Evolutionary conservation across 92 coral and sea anemone species (phyloP).

Genomic region (Plumapathes pennacea): DNA sequence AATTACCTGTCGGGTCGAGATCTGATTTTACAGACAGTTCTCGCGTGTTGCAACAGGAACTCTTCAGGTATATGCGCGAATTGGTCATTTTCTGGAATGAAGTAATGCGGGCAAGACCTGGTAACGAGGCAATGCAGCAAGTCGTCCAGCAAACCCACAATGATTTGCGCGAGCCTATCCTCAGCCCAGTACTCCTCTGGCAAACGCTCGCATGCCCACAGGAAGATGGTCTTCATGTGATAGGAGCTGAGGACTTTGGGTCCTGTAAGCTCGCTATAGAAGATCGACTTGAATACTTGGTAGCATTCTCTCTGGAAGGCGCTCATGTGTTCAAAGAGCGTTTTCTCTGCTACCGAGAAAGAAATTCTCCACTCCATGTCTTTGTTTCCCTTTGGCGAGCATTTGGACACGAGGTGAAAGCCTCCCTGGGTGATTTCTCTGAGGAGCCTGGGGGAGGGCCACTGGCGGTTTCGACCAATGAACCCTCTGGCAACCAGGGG

Average conservation of each 20-base stretch:
- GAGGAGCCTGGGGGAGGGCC: slow-evolving; percentile 27
- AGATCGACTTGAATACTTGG: slow-evolving; percentile 17
- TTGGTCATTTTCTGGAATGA: too few relatives aligned
- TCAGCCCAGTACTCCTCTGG: slow-evolving; percentile 21
- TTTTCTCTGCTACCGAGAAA: slow-evolving; percentile 43
- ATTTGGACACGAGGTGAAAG: slow-evolving; percentile 38
- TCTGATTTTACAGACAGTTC: too few relatives aligned
- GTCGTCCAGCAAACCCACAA: slow-evolving; percentile 52
- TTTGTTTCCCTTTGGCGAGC: slow-evolving; percentile 14
- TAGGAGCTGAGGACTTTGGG: slow-evolving; percentile 28
- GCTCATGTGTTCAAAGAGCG: slow-evolving; percentile 3
- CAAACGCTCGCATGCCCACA: slow-evolving; percentile 38
- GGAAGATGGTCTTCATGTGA: slow-evolving; percentile 44
- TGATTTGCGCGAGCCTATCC: slow-evolving; percentile 9
- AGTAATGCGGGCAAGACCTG: slow-evolving; percentile 28
- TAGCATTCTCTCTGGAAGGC: slow-evolving; percentile 24
- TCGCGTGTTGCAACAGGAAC: too few relatives aligned
- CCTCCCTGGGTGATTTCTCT: slow-evolving; percentile 1
- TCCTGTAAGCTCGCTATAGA: slow-evolving; percentile 8
- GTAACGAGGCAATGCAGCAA: slow-evolving; percentile 32
- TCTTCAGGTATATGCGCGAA: too few relatives aligned
- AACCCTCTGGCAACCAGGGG: slow-evolving; percentile 22
- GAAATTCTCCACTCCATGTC: slow-evolving; percentile 56
- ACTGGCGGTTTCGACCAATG: slow-evolving; percentile 9
- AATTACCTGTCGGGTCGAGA: too few relatives aligned